These are phyloP conservation scores for Masticophis lateralis DNA, from an alignment of 2,797 vertebrate genomes.

Conservation along the genomic window DNA sequence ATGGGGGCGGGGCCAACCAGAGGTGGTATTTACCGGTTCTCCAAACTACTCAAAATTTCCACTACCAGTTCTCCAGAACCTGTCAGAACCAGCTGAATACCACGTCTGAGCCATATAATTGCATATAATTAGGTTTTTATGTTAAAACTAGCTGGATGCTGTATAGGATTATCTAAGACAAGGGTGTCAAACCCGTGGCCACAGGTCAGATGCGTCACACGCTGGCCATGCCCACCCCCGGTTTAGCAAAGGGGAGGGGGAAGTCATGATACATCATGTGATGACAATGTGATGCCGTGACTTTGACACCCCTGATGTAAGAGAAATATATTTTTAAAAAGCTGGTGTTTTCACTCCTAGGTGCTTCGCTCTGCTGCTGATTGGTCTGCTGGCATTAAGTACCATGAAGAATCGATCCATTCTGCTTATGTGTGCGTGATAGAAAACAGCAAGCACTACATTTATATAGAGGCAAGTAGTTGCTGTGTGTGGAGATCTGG, in stretches of 20 bases:
- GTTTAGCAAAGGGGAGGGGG: no score
- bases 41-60: no score
- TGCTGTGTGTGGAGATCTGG: not conserved
- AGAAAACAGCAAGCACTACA: slow-evolving; percentile 87
- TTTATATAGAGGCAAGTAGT: slow-evolving; percentile 89
- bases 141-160: not conserved
- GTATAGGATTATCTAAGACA: not conserved
- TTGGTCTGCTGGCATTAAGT: slow-evolving; percentile 96
- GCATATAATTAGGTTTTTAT: not conserved
- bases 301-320: not conserved
- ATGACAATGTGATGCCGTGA: no score
- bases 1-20: no score
- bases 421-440: slow-evolving; percentile 83
- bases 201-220: no score
- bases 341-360: slow-evolving; percentile 61
- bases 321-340: not conserved
- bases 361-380: slow-evolving; percentile 89
- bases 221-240: no score
- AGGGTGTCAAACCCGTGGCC: no score
- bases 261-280: no score
- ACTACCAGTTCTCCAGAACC: no score
- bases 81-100: no score
- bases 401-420: slow-evolving; percentile 96
- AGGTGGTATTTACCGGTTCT: no score
- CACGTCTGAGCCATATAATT: no score